Conservation (phyloP, 2,113 vertebrate species). For the Rhea pennata region DNA sequence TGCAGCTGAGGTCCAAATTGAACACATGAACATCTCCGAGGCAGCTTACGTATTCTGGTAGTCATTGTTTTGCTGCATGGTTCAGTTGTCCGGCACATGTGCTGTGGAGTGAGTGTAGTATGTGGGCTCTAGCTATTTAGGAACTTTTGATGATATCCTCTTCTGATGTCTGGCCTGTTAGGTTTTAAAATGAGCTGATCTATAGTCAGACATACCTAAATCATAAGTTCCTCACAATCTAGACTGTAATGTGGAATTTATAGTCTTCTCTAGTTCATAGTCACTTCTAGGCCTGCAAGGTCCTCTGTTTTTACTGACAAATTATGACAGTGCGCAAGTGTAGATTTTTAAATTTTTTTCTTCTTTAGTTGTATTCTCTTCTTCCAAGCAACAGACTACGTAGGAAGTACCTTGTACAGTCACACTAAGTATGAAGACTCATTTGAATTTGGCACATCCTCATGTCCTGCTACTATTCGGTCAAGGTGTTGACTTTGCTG, state of each 20-base stretch:
- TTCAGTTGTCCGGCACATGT: not conserved
- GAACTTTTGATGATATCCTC: not conserved
- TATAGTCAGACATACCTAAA: not conserved
- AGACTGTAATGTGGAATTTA: not conserved
- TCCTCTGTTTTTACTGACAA: not conserved
- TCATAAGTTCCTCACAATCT: not conserved
- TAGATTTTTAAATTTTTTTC: not conserved
- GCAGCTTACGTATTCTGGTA: not conserved
- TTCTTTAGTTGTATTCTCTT: not conserved
- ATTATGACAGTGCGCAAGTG: not conserved
- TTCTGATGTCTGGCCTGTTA: not conserved
- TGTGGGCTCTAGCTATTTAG: not conserved
- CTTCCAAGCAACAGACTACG: not conserved
- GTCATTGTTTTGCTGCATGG: not conserved
- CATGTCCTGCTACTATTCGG: slow-evolving; percentile 60
- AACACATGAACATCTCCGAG: not conserved
- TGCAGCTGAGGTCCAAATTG: not conserved
- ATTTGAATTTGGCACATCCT: slow-evolving; percentile 59
- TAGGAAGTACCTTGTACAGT: not conserved
- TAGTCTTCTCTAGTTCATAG: not conserved
- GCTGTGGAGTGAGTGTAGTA: not conserved
- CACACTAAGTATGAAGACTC: slow-evolving; percentile 4
- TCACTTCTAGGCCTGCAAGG: not conserved
- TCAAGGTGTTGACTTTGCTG: slow-evolving; percentile 41
- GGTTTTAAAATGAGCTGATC: not conserved